phyloP scores from a whole-genome alignment of 1,140 invertebrate genomes.

The Eueides isabella region DNA sequence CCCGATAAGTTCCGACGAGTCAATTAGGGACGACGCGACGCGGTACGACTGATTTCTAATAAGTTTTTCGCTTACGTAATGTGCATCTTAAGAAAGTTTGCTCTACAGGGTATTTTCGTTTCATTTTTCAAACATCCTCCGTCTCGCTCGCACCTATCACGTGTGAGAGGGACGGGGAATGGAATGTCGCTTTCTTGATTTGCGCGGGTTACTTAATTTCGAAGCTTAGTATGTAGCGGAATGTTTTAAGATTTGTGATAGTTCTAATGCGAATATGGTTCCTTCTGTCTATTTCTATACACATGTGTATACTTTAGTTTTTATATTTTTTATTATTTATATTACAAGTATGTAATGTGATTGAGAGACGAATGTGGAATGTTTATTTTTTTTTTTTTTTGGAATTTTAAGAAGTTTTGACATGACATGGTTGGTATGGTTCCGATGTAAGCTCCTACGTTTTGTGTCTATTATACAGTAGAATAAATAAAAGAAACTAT shows the following conservation, averaged over 20 bases:
- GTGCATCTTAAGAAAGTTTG: slow-evolving; percentile 25
- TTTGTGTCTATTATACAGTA: not conserved
- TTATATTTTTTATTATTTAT: slow-evolving; percentile 26
- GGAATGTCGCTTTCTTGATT: slow-evolving; percentile 24
- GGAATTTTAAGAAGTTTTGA: not conserved
- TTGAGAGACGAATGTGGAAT: not conserved
- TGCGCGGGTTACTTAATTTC: slow-evolving; percentile 17
- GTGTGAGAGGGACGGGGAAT: slow-evolving; percentile 2
- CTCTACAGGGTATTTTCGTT: slow-evolving; percentile 31
- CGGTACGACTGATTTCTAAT: slow-evolving; percentile 46
- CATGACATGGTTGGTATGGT: slow-evolving; percentile 14
- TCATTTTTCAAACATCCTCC: not conserved
- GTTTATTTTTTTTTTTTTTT: not conserved
- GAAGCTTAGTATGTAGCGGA: not conserved
- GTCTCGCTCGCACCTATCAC: not conserved
- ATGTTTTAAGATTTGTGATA: slow-evolving; percentile 27
- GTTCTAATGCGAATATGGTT: slow-evolving; percentile 26
- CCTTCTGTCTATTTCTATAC: slow-evolving; percentile 21
- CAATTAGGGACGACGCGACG: slow-evolving; percentile 45
- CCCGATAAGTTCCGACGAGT: slow-evolving; percentile 14
- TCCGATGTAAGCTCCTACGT: not conserved
- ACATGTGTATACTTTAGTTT: slow-evolving; percentile 12
- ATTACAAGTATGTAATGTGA: not conserved
- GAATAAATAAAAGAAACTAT: not conserved
- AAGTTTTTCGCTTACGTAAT: slow-evolving; percentile 19